Conservation (phyloP, 2,797 vertebrate genomes). For the Ambastaia sidthimunki region DNA sequence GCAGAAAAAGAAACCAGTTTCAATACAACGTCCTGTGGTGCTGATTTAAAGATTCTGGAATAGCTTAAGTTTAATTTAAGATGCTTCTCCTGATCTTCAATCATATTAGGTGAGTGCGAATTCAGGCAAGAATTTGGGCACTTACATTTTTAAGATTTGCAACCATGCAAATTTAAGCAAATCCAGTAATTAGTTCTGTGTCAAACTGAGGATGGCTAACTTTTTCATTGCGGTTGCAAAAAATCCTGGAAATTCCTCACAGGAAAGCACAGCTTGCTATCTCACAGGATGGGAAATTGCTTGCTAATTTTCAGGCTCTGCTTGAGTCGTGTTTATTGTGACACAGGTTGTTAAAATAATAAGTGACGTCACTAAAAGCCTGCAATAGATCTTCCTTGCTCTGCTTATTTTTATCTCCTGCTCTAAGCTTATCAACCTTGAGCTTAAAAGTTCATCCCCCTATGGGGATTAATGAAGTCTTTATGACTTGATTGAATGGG, state of each 20-base stretch:
- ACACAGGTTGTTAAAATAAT: background rate
- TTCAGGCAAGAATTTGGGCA: background rate
- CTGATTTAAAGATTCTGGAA: conserved; percentile 16
- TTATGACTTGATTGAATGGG: background rate
- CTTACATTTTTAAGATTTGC: no score
- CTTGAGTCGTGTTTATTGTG: background rate
- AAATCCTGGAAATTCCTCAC: background rate
- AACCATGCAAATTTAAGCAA: no score
- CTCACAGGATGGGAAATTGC: no score
- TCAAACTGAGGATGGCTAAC: no score
- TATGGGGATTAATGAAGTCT: background rate
- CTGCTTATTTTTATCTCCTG: background rate
- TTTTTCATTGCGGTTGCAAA: no score
- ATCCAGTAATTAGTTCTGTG: no score
- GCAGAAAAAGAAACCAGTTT: background rate
- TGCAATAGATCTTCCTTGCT: background rate
- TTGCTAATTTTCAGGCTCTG: background rate
- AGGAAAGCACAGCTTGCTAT: background rate
- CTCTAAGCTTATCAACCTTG: background rate
- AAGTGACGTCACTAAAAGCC: background rate
- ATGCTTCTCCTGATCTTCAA: conserved; percentile 2
- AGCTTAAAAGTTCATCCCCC: background rate
- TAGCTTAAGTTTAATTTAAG: background rate
- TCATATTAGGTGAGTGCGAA: background rate
- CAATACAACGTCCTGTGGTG: conserved; percentile 1